Evolutionary conservation across 1,140 invertebrate species (phyloP).

Genomic region (Drosophila sulfurigaster): DNA sequence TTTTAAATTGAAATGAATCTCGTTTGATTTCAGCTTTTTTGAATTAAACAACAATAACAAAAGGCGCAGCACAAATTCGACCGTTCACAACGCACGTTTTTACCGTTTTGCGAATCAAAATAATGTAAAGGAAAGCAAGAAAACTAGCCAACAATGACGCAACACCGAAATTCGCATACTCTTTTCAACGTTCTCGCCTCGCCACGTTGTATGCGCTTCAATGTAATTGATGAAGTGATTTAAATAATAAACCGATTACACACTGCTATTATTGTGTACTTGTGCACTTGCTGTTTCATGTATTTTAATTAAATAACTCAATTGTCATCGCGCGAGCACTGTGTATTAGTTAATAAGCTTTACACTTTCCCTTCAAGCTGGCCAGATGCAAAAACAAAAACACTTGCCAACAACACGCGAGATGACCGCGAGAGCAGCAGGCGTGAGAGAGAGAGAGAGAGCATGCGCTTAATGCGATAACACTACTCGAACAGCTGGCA

Average conservation of each 20-base stretch:
- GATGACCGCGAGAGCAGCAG: not conserved
- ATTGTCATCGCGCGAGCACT: not conserved
- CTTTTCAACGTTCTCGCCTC: not conserved
- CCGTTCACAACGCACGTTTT: conserved; percentile 40
- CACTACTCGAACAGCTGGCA: conserved; percentile 30
- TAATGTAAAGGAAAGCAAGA: conserved; percentile 36
- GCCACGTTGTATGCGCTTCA: not conserved
- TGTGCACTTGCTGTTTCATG: conserved; percentile 1
- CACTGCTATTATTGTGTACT: not conserved
- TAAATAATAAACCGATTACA: not conserved
- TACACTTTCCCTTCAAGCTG: conserved; percentile 8
- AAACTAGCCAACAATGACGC: not conserved
- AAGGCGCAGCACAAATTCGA: conserved; percentile 16
- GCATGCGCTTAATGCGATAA: conserved; percentile 34
- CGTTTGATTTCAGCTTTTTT: conserved; percentile 2
- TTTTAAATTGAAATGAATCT: not conserved
- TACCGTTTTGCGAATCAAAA: conserved; percentile 28
- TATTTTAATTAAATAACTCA: conserved; percentile 5
- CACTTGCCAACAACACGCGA: conserved; percentile 5
- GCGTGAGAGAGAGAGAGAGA: conserved; percentile 15
- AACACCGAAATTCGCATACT: conserved; percentile 18
- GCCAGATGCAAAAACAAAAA: conserved; percentile 6
- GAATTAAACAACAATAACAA: conserved; percentile 18
- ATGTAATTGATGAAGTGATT: not conserved
- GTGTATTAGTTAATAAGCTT: conserved; percentile 25